Base-by-base conservation (phyloP, 1,140 invertebrate species). In the Drosophila sturtevanti region DNA sequence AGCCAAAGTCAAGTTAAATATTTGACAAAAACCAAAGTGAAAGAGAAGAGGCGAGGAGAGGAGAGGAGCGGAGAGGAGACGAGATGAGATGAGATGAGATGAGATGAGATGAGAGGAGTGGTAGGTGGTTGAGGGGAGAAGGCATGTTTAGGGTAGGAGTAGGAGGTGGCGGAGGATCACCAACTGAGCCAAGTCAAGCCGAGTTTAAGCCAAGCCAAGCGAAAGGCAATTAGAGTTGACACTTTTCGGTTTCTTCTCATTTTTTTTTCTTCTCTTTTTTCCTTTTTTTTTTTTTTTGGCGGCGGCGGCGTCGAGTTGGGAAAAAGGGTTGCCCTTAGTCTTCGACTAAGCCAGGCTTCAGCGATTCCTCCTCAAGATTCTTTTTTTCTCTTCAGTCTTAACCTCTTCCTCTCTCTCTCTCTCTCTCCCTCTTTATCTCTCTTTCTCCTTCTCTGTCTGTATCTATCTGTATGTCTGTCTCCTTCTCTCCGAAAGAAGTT, bases 171-270 rank as follows among this genome's bases (percentile, higher is more conserved):
- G 37, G 22, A 51, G 76, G 73, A 77, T 65, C 74, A 76, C 72
- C 74, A 76, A 70, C 76, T 70, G 72, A 70, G 60, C 21, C 12
- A n/a, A 56, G 55, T 58, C 18, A n/a, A 44, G 63, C 52, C 14
- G 16, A 16, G 31, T 34, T 31, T 35, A 64, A 65, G 51, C 52
- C 79, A 77, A 73, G 48, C 81, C 76, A 79, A 81, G 82, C 82
- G 70, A 84, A 84, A 89, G 82, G 80, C 82, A 90, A 90, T 90
- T 90, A 81, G 87, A 90, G 87, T 90, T 90, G 89, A 89, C 89
- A 90, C 87, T 86, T 89, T 90, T 81, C 54, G 78, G 77, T 81
- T 18, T 41, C 11, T 35, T 35, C 14, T 41, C 14, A 10, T 37
- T 12, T 5, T 16, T 21, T 18, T 16, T 48, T 21, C 34, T 35